phyloP scores from a whole-genome alignment of 1,140 invertebrate genomes.

The Bombus vancouverensis region DNA sequence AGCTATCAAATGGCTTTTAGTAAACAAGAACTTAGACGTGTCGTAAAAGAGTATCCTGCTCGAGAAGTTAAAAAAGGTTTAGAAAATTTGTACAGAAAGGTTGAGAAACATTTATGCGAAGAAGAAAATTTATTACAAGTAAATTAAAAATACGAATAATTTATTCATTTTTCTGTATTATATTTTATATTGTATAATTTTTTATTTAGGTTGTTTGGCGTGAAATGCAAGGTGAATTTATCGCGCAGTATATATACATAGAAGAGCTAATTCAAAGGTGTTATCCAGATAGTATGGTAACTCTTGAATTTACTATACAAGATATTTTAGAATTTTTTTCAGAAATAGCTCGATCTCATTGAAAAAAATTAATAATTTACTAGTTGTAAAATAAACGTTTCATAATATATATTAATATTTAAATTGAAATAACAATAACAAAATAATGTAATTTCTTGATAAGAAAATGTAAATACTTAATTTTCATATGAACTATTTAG shows the following conservation, averaged over 20 bases:
- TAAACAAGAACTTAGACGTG: constrained; percentile 97
- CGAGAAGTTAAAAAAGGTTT: constrained; percentile 98
- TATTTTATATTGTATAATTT: constrained; percentile 22
- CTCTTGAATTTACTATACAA: constrained; percentile 97
- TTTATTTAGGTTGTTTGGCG: constrained; percentile 95
- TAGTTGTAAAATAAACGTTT: constrained; percentile 21
- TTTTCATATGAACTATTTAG: background rate
- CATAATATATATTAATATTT: constrained; percentile 6
- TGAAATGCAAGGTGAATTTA: constrained; percentile 99
- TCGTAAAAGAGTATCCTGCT: constrained; percentile 97
- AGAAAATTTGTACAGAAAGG: constrained; percentile 97
- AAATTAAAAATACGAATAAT: constrained; percentile 52
- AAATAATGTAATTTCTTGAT: constrained; percentile 14
- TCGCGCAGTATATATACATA: constrained; percentile 97
- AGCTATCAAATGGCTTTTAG: constrained; percentile 99
- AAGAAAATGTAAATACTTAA: constrained; percentile 23
- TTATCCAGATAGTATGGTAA: constrained; percentile 97
- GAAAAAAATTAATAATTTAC: constrained; percentile 25
- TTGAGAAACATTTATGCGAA: constrained; percentile 98
- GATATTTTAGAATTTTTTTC: constrained; percentile 98
- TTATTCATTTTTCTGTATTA: constrained; percentile 14
- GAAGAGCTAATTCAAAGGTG: constrained; percentile 97
- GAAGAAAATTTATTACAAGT: constrained; percentile 97
- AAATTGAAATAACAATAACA: constrained; percentile 26
- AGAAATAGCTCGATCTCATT: constrained; percentile 97